Percentiles rank a stretch among this genome's conserved stretches.
Conservation (phyloP, 1,140 invertebrate species). For the Drosophila nasuta region DNA sequence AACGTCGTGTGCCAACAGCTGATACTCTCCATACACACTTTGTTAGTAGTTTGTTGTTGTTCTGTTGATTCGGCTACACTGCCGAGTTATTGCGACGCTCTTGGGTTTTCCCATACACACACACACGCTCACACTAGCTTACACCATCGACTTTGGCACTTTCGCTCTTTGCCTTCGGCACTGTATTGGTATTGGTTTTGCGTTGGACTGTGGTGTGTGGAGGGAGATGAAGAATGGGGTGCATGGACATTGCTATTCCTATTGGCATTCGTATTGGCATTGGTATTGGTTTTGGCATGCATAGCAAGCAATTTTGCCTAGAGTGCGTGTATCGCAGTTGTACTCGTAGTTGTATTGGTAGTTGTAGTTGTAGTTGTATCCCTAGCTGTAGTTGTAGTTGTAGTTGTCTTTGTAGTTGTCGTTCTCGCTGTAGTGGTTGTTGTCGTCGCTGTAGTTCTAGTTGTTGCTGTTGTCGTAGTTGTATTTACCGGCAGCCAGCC, state of each 20-base stretch:
- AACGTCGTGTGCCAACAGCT: not conserved
- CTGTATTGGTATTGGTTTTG: conserved; percentile 29
- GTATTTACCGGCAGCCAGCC: conserved; percentile 12
- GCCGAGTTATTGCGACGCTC: conserved; percentile 19
- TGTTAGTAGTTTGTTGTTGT: not conserved
- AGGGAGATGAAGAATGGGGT: not conserved
- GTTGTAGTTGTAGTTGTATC: not conserved
- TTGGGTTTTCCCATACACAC: conserved; percentile 64
- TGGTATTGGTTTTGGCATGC: conserved; percentile 53
- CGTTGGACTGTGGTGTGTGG: not conserved
- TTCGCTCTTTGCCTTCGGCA: conserved; percentile 60
- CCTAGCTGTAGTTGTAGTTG: conserved; percentile 4
- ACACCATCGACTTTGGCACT: conserved; percentile 52
- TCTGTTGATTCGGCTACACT: not conserved
- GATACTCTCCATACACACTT: not conserved
- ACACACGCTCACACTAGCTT: conserved; percentile 22
- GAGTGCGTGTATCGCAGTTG: conserved; percentile 27
- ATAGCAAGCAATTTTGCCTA: conserved; percentile 40
- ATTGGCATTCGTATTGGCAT: conserved; percentile 27
- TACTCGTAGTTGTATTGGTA: not conserved
- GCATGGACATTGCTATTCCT: conserved; percentile 28
- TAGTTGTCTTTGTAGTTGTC: conserved; percentile 16
- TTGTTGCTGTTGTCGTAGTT: conserved; percentile 4
- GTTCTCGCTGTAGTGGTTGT: not conserved
- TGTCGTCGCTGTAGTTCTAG: conserved; percentile 6